phyloP scores from a whole-genome alignment of 2,888 invertebrate species.

The Ophioninae sp. region DNA sequence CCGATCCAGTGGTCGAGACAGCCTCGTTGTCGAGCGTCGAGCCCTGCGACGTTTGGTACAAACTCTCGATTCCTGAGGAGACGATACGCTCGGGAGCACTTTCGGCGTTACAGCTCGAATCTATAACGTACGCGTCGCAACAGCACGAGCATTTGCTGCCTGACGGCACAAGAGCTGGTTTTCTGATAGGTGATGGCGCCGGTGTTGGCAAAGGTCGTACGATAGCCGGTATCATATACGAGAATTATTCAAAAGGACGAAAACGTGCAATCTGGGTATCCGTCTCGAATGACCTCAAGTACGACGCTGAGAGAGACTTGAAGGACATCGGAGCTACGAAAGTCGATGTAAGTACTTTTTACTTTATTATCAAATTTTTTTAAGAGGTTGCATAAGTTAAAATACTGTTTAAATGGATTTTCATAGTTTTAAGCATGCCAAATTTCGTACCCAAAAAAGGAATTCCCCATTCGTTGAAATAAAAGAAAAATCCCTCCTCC shows the following conservation, averaged over 20 bases:
- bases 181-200: constrained; percentile 98
- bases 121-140: constrained; percentile 98
- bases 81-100: constrained; percentile 92
- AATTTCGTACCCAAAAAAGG: neutral
- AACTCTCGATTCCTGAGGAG: constrained; percentile 90
- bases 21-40: constrained; percentile 98
- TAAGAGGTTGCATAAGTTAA: neutral
- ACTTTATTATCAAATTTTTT: constrained; percentile 10
- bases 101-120: constrained; percentile 98
- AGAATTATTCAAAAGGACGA: constrained; percentile 96
- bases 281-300: constrained; percentile 98
- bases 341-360: constrained; percentile 88
- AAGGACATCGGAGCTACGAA: constrained; percentile 95
- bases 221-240: constrained; percentile 98
- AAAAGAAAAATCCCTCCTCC: neutral
- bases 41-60: constrained; percentile 96
- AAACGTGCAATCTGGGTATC: constrained; percentile 99
- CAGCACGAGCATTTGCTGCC: constrained; percentile 96
- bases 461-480: no score
- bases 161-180: constrained; percentile 95
- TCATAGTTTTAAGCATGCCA: no score
- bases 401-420: no score
- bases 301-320: constrained; percentile 98
- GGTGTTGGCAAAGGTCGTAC: constrained; percentile 99
- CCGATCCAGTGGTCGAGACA: constrained; percentile 99